Base-by-base conservation (phyloP, 1,140 invertebrate species). In the Drosophila pruinosa region DNA sequence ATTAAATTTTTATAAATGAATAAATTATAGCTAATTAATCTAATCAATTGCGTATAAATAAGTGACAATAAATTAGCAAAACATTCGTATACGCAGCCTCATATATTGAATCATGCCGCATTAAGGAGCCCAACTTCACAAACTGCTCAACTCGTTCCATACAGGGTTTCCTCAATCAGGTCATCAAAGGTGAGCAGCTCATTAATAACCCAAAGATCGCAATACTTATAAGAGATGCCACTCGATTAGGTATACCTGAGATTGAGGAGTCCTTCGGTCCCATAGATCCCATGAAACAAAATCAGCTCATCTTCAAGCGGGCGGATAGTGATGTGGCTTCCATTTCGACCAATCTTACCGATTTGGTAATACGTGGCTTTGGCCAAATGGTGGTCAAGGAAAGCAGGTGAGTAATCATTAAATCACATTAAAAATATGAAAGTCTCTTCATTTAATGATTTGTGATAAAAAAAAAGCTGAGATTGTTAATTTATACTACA, bases 121-220 rank as follows among this genome's bases (percentile, higher is more conserved):
- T 93, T 90, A 93, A 92, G 72, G 92, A 93, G 85, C 93, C 92
- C 15, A 91, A 93, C 54, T 94, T 94, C 62, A 92, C 92, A 10
- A 94, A 94, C 61, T 95, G 94, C 83, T 94, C 93, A 6, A 92
- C 92, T 1, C 82, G 92, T 28, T 93, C 93, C 10, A 93, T 94
- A 8, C 94, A 94, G 90, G 77, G 89, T 22, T 79, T 94, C n/a
- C 94, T 94, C 73, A 90, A 93, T 68, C 91, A 92, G 72, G 91
- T 94, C 34, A 90, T 94, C 31, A 92, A 92, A 90, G 79, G 77
- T 85, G 34, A 64, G 72, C 48, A 24, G 31, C 43, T 38, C 26
- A 39, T 56, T 47, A 7, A 14, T 10, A 3, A 6, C 4, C 3
- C 8, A 10, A 15, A 38, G 45, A 45, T n/a, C 34, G 12, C 10